Conservation (phyloP, 1,140 invertebrate genomes). For the Linepithema humile region DNA sequence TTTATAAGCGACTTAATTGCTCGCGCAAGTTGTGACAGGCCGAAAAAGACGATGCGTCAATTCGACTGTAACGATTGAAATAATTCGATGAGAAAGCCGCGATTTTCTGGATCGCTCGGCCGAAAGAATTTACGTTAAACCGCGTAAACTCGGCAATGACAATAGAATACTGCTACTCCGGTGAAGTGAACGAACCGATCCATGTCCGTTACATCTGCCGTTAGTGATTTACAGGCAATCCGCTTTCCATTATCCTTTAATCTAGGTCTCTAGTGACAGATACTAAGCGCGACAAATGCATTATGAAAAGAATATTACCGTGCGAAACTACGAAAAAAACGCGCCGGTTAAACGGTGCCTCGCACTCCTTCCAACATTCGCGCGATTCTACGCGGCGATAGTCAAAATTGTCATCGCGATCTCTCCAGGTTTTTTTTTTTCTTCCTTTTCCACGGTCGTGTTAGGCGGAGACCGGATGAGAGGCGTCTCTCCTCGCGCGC, state of each 20-base stretch:
- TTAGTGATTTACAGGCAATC: constrained; percentile 49
- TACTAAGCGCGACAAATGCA: constrained; percentile 47
- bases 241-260: constrained; percentile 47
- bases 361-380: constrained; percentile 1
- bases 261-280: constrained; percentile 46
- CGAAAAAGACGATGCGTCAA: neutral
- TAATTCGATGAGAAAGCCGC: neutral
- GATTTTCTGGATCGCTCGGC: constrained; percentile 20
- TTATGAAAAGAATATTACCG: constrained; percentile 32
- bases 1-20: neutral
- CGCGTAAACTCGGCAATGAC: constrained; percentile 25
- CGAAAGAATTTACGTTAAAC: constrained; percentile 16
- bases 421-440: neutral
- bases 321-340: constrained; percentile 27
- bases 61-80: neutral
- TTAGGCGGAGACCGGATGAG: neutral
- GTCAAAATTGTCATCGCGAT: constrained; percentile 14
- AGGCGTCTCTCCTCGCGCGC: neutral
- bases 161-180: constrained; percentile 34
- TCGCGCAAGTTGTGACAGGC: too few species aligned
- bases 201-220: constrained; percentile 50
- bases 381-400: constrained; percentile 27
- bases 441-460: neutral
- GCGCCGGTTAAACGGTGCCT: constrained; percentile 46
- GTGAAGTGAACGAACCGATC: constrained; percentile 39